phyloP scores from a whole-genome alignment of 1,140 invertebrate species.

The Goniozus legneri region DNA sequence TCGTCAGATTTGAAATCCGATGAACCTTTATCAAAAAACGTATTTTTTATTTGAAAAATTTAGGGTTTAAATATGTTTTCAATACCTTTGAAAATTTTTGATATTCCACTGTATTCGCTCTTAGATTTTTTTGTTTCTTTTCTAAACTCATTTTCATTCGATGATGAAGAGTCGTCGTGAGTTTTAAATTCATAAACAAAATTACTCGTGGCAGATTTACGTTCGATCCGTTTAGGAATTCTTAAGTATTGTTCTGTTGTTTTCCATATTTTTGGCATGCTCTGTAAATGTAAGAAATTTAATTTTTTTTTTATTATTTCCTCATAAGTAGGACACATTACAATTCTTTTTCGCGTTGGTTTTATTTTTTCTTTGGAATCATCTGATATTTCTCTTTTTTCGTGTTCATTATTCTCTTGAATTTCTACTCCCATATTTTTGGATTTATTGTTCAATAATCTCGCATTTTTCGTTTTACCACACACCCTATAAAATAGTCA shows the following conservation, averaged over 20 bases:
- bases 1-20: neutral
- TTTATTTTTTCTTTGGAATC: slow-evolving; percentile 15
- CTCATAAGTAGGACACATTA: neutral
- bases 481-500: no score
- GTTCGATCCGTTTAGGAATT: neutral
- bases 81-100: neutral
- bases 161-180: neutral
- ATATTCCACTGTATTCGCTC: neutral
- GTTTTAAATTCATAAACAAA: slow-evolving; percentile 22
- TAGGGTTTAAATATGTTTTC: neutral
- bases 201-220: slow-evolving; percentile 20
- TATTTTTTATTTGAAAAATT: neutral
- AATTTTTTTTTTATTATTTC: neutral
- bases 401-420: no score
- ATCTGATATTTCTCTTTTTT: neutral
- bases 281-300: neutral
- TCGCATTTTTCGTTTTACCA: no score
- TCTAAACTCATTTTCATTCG: neutral
- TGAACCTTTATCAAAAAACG: slow-evolving; percentile 2
- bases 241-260: slow-evolving; percentile 2
- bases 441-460: no score
- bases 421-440: no score
- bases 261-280: slow-evolving; percentile 9
- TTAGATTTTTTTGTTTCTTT: neutral
- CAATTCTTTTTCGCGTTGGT: slow-evolving; percentile 12